Evolutionary conservation across 2,888 invertebrate genomes (phyloP), one percentile per base, ranked within the genome.

Genomic region (Drosophila vallismaia): DNA sequence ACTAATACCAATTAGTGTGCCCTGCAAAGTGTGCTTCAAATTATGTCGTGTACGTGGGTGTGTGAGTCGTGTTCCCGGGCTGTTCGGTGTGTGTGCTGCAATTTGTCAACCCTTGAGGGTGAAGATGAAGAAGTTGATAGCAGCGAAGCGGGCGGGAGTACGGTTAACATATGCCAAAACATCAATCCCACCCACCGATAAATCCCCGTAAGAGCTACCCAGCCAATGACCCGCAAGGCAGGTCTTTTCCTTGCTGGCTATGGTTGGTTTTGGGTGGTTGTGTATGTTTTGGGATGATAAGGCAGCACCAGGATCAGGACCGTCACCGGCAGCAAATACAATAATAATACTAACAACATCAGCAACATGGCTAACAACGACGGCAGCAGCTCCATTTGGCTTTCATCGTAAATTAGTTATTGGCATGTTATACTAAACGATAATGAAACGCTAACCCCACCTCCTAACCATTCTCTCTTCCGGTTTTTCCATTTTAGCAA

Each of bases 381-480:
- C 33, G 38, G 36, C 40, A 38, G 75, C 76, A 59, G 62, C 69
- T 55, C 52, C 46, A 54, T 60, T 71, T 48, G 59, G 70, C 66
- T 76, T 86, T 84, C 85, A 76, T 85, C 79, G 79, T 73, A 82
- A 82, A 87, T 87, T 83, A 81, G 88, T 81, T 87, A 87, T 83
- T 87, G 87, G 76, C 87, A 74, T 87, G 87, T 82, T 75, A 66
- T 49, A 85, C 86, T 71, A 76, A 87, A 76, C 87, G 82, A 84
- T 86, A 86, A 80, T 77, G 71, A 77, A 58, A 63, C 76, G 46
- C 50, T 38, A 44, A 33, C 44, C 44, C 56, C 33, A 50, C 12
- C 50, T 28, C 1, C 28, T 28, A 28, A 28, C 28, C 28, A 66
- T 36, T 49, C 24, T 19, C 28, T 31, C 63, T 46, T 44, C 14